Percentiles rank a stretch among this genome's conserved stretches.
phyloP scores from a whole-genome alignment of 2,797 vertebrate genomes.

The Ciconia nigra region DNA sequence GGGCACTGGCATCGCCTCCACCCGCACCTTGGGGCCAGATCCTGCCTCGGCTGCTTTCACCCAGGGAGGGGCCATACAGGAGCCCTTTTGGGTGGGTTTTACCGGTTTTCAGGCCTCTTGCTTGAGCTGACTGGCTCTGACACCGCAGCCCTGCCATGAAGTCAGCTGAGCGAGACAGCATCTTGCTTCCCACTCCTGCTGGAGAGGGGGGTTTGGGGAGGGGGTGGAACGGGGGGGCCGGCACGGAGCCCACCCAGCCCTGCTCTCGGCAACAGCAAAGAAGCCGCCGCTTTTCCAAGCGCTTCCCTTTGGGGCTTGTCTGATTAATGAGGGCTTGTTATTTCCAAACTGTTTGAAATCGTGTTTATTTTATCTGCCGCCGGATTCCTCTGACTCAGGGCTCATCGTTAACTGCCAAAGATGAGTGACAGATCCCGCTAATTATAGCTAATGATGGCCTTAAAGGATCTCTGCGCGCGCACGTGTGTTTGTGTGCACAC shows the following conservation, averaged over 20 bases:
- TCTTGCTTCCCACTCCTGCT: background rate
- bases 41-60: background rate
- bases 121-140: background rate
- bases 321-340: conserved; percentile 60
- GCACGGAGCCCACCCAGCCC: background rate
- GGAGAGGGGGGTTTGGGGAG: background rate
- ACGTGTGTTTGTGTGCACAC: conserved; percentile 56
- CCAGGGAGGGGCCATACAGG: background rate
- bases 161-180: background rate
- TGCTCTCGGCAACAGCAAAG: background rate
- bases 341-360: conserved; percentile 65
- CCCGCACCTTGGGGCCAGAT: background rate
- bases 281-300: background rate
- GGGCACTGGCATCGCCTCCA: background rate
- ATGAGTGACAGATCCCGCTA: conserved; percentile 69
- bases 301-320: conserved; percentile 14
- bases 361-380: conserved; percentile 58
- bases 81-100: background rate
- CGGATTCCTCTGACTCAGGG: conserved; percentile 64
- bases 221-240: fast-evolving
- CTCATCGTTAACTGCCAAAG: conserved; percentile 62
- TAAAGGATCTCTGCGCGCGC: conserved; percentile 39
- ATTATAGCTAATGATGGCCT: conserved; percentile 73
- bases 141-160: background rate
- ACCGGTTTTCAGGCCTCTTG: background rate